phyloP scores from a whole-genome alignment of 2,113 vertebrate species.

The Ceyx margarethae region DNA sequence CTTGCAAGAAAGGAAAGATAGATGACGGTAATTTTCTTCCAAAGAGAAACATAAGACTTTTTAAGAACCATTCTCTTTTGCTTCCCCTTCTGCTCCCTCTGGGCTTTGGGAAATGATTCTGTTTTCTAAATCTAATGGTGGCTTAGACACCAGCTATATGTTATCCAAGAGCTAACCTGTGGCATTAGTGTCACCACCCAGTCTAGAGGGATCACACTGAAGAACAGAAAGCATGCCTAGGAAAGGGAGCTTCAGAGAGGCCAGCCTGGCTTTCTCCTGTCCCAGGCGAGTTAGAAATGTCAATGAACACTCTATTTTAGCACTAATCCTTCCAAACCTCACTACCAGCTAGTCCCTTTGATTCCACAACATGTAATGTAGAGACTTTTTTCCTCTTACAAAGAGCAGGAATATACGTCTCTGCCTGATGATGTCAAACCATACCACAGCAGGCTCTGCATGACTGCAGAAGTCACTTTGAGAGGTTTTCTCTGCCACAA shows the following conservation, averaged over 20 bases:
- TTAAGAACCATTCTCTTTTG: conserved; percentile 52
- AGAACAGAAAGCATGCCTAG: background rate
- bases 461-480: background rate
- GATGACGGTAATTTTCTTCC: conserved; percentile 65
- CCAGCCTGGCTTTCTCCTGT: background rate
- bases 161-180: conserved; percentile 47
- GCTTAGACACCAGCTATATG: conserved; percentile 56
- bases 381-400: background rate
- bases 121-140: conserved; percentile 54
- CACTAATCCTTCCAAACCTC: background rate
- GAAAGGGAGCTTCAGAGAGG: background rate
- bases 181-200: background rate
- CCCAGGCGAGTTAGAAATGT: background rate
- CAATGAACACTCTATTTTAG: background rate
- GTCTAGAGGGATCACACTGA: background rate
- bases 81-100: conserved; percentile 60
- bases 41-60: conserved; percentile 63
- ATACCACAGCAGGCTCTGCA: background rate
- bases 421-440: background rate
- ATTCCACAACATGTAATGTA: background rate
- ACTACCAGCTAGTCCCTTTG: background rate
- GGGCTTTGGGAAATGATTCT: conserved; percentile 61
- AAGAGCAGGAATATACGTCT: accelerated
- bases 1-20: conserved; percentile 63
- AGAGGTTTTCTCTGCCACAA: background rate